Base-by-base conservation (phyloP, 2,888 invertebrate species). In the Hypsopygia costalis region DNA sequence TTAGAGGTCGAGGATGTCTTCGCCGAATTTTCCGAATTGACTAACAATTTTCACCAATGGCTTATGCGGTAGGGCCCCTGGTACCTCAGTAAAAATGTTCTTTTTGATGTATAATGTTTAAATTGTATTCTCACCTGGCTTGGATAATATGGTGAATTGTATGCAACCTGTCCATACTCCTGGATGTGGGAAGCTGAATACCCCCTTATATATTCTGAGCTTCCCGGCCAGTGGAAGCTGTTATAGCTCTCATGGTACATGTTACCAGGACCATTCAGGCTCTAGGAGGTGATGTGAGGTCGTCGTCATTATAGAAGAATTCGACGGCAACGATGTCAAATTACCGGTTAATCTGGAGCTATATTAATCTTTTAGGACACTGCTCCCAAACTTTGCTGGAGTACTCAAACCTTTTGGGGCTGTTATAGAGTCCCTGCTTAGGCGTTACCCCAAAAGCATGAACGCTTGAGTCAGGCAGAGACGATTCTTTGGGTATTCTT, bases 221-320 rank as follows among this genome's bases (percentile, higher is more conserved):
- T 83, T 36, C 90, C 90, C 0, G 90, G 88, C 87, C 90, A 90
- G 41, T 89, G 89, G 68, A 90, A 89, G 43, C 90, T 90, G 60
- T 90, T 90, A 60, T 89, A 90, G 40, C 71, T 87, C 16, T 89
- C 89, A 31, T 89, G 81, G 47, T 90, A 90, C 35, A 91, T 88
- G 11, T 90, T 89, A 28, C 91, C 90, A 1, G 91, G 85, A 4
- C 91, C 91, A 43, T 90, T 90, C 50, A 88, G 58, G 51, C 86
- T 87, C 47, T 92, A 91, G 0, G 94, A 94, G 8, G 95, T 94
- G 12, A 94, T 91, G 7, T 95, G 95, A 34, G 95, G 95, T 34
- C 0, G 95, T 95, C 30, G 94, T 94, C 73, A 93, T 91, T 3
- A 94, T 93, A 54, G 94, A 94, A 47, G 94, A 93, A 49, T 93